Conservation (phyloP, 2,888 invertebrate genomes). For the Germaria angustata region DNA sequence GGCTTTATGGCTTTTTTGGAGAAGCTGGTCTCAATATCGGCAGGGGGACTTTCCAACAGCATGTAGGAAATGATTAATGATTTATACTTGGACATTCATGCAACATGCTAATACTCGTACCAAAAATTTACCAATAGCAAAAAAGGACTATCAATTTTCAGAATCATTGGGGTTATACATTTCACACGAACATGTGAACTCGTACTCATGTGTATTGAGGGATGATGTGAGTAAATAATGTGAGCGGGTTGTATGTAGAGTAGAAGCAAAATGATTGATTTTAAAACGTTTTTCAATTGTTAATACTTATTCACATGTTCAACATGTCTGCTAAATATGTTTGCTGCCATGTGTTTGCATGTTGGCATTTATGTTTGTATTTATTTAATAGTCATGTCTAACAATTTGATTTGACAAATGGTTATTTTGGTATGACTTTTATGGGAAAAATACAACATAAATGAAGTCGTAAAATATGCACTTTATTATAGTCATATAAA, state of each 20-base stretch:
- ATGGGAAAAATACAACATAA: conserved; percentile 5
- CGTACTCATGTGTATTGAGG: background rate
- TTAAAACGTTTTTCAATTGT: conserved; percentile 66
- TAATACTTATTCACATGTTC: conserved; percentile 31
- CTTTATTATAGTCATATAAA: conserved; percentile 16
- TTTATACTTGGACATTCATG: conserved; percentile 46
- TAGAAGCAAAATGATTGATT: conserved; percentile 58
- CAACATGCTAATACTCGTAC: conserved; percentile 59
- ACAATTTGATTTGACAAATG: conserved; percentile 63
- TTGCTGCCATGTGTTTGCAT: conserved; percentile 27
- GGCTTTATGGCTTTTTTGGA: conserved; percentile 41
- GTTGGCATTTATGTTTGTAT: conserved; percentile 34
- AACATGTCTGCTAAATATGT: conserved; percentile 56
- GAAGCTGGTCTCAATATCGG: conserved; percentile 40
- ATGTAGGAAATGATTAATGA: conserved; percentile 65
- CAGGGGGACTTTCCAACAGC: conserved; percentile 38
- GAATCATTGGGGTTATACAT: conserved; percentile 53
- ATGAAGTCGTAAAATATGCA: conserved; percentile 9
- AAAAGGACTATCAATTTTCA: conserved; percentile 63
- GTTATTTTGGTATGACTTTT: conserved; percentile 48
- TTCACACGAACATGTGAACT: conserved; percentile 10
- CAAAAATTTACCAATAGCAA: conserved; percentile 2
- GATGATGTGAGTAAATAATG: conserved; percentile 23
- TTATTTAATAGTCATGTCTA: conserved; percentile 64
- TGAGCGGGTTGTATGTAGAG: conserved; percentile 24